These are phyloP conservation scores for Argopecten irradians DNA, from an alignment of 1,140 invertebrate genomes.

Conservation along the genomic window DNA sequence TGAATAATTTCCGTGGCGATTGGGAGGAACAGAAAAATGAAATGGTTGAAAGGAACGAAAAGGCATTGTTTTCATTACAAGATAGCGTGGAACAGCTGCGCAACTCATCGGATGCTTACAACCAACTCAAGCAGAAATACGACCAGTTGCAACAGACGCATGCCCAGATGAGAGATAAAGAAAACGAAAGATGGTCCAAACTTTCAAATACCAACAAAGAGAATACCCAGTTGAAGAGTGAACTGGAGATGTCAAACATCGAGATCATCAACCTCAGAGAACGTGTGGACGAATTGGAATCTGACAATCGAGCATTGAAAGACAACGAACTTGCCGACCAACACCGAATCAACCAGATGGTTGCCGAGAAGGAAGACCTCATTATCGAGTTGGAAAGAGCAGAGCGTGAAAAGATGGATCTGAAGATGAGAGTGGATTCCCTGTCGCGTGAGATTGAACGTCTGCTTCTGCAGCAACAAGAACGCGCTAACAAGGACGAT, in stretches of 20 bases:
- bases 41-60: constrained; percentile 40
- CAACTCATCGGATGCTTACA: constrained; percentile 41
- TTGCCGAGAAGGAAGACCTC: constrained; percentile 51
- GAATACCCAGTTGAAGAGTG: constrained; percentile 43
- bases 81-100: constrained; percentile 47
- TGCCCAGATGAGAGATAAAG: constrained; percentile 51
- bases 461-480: constrained; percentile 45
- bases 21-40: constrained; percentile 46
- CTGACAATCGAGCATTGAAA: constrained; percentile 46
- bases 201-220: constrained; percentile 46
- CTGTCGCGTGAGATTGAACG: constrained; percentile 48
- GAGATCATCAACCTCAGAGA: constrained; percentile 42
- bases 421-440: constrained; percentile 47
- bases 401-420: constrained; percentile 49
- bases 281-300: constrained; percentile 46
- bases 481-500: constrained; percentile 49
- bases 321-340: constrained; percentile 52
- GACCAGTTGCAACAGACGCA: constrained; percentile 50
- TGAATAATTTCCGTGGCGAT: constrained; percentile 36
- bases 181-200: constrained; percentile 50
- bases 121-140: constrained; percentile 47
- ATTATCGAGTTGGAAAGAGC: constrained; percentile 45
- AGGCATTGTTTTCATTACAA: constrained; percentile 35
- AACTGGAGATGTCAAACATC: constrained; percentile 33
- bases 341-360: constrained; percentile 44